These are phyloP conservation scores for Amazonetta brasiliensis DNA, from an alignment of 2,797 vertebrate genomes.

Conservation along the genomic window DNA sequence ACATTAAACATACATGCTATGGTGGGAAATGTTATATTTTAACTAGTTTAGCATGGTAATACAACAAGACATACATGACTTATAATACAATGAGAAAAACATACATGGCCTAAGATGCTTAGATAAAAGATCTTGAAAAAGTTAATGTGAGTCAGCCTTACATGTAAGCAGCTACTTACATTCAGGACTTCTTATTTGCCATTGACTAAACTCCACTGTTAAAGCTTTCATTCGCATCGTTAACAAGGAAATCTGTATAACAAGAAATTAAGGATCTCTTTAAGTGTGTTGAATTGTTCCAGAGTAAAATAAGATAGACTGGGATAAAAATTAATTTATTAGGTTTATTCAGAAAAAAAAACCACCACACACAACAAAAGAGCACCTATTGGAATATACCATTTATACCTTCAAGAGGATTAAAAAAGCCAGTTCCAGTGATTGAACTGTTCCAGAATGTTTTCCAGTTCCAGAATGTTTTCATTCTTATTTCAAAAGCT, in stretches of 20 bases:
- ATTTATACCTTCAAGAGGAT: neutral
- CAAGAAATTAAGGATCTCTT: conserved; percentile 3
- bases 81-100: neutral
- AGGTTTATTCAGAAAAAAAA: neutral
- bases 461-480: too few species aligned
- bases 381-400: neutral
- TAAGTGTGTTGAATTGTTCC: neutral
- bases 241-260: conserved; percentile 72
- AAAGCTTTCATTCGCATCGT: conserved; percentile 57
- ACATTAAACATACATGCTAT: neutral
- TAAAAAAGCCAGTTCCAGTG: neutral
- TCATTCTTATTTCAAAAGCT: neutral
- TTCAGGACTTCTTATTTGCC: conserved; percentile 68
- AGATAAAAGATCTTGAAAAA: neutral
- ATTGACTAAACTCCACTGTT: conserved; percentile 50
- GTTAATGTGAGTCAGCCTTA: neutral
- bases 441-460: too few species aligned
- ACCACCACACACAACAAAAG: neutral
- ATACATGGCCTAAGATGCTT: neutral
- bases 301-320: neutral
- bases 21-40: neutral
- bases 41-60: neutral
- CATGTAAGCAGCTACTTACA: conserved; percentile 63
- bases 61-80: neutral
- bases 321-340: neutral